phyloP scores from a whole-genome alignment of 2,888 invertebrate species.

The Melangyna quadrimaculata region DNA sequence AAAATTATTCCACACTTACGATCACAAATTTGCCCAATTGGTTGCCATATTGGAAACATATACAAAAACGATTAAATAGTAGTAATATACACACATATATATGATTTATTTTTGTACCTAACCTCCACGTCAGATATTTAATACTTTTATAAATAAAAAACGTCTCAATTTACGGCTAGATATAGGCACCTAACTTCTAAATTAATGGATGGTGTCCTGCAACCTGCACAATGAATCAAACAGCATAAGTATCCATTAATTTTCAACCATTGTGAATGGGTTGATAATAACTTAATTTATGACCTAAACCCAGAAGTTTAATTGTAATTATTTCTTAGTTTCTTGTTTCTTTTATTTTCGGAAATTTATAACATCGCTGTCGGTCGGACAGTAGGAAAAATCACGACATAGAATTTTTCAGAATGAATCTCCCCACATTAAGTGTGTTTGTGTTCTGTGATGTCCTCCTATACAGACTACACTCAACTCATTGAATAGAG shows the following conservation, averaged over 20 bases:
- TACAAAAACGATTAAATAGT: too few relatives aligned
- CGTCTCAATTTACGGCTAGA: background rate
- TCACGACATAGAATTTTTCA: conserved; percentile 13
- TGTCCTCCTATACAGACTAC: background rate
- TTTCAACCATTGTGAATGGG: background rate
- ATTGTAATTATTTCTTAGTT: conserved; percentile 74
- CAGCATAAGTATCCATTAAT: conserved; percentile 1
- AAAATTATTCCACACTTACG: too few relatives aligned
- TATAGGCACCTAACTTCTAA: background rate
- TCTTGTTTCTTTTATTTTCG: conserved; percentile 68
- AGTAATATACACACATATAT: background rate
- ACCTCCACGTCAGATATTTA: background rate
- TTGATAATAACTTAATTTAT: conserved; percentile 75
- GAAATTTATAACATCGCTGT: conserved; percentile 55
- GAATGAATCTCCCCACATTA: background rate
- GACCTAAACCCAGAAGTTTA: conserved; percentile 77
- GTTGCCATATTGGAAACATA: too few relatives aligned
- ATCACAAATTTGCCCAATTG: too few relatives aligned
- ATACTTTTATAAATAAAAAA: background rate
- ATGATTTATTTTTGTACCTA: background rate
- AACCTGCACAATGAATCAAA: background rate
- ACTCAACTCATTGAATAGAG: background rate
- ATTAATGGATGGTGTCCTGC: background rate
- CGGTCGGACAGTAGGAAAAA: conserved; percentile 33
- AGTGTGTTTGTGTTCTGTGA: background rate